Evolutionary conservation across 2,888 invertebrate genomes (phyloP).

Genomic region (Cryptus viduatorius): DNA sequence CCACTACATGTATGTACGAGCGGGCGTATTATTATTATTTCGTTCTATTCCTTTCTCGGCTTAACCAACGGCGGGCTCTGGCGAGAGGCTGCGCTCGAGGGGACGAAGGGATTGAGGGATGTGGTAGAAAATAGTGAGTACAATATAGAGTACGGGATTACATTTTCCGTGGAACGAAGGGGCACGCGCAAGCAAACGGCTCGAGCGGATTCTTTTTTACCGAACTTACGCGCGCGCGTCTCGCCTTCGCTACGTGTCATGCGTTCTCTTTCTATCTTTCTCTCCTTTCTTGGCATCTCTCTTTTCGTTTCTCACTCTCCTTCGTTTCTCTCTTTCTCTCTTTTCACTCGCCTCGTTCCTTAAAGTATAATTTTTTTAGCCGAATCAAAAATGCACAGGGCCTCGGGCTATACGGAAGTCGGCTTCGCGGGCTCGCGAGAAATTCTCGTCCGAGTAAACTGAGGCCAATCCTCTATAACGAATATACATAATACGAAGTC

Average conservation of each 20-base stretch:
- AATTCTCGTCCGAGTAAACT: slow-evolving; percentile 42
- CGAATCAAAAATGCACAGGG: slow-evolving; percentile 82
- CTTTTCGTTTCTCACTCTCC: slow-evolving; percentile 22
- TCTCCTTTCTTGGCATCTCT: slow-evolving; percentile 43
- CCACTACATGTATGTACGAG: neutral
- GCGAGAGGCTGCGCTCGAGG: slow-evolving; percentile 24
- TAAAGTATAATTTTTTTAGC: slow-evolving; percentile 84
- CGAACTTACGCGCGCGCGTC: slow-evolving; percentile 37
- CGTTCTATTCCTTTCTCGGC: slow-evolving; percentile 63
- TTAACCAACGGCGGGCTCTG: slow-evolving; percentile 19
- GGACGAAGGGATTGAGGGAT: slow-evolving; percentile 45
- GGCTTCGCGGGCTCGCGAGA: slow-evolving; percentile 65
- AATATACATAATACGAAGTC: slow-evolving; percentile 9
- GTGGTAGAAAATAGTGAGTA: slow-evolving; percentile 39
- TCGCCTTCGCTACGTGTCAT: slow-evolving; percentile 80
- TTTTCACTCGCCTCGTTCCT: slow-evolving; percentile 71
- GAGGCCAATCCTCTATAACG: neutral
- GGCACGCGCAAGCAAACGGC: slow-evolving; percentile 73
- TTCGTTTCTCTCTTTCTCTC: slow-evolving; percentile 15
- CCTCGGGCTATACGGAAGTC: slow-evolving; percentile 53
- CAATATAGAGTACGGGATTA: slow-evolving; percentile 71
- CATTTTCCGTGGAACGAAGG: slow-evolving; percentile 76
- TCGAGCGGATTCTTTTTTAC: slow-evolving; percentile 64
- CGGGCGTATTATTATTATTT: slow-evolving; percentile 62
- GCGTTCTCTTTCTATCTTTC: slow-evolving; percentile 71